A percentile compares a stretch with the other conserved stretches of the same genome.
Evolutionary conservation across 2,797 vertebrate species (phyloP).

Genomic region (Danio aesculapii): DNA sequence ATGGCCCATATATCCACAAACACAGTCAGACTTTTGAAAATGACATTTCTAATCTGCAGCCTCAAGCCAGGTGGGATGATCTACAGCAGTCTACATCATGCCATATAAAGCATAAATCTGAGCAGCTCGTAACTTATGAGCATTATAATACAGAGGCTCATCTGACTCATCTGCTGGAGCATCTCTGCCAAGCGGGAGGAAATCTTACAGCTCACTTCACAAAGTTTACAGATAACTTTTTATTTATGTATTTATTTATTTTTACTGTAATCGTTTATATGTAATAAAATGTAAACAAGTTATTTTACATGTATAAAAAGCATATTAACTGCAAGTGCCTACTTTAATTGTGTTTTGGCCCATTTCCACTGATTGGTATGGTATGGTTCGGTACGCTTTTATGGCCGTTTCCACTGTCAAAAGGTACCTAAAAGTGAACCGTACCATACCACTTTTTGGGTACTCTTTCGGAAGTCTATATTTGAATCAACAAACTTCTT

Average conservation of each 20-base stretch:
- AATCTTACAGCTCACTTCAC: not conserved
- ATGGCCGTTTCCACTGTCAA: too few relatives aligned
- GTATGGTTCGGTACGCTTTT: too few relatives aligned
- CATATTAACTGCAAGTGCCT: too few relatives aligned
- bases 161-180: conserved; percentile 21
- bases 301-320: too few relatives aligned
- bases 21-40: conserved; percentile 67
- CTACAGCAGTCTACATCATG: conserved; percentile 58
- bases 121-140: conserved; percentile 49
- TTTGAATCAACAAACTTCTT: too few relatives aligned
- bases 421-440: too few relatives aligned
- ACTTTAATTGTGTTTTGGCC: too few relatives aligned
- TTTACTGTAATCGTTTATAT: not conserved
- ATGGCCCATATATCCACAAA: conserved; percentile 64
- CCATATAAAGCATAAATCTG: conserved; percentile 55
- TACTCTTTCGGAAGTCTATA: too few relatives aligned
- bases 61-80: conserved; percentile 67
- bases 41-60: conserved; percentile 76
- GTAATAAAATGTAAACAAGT: too few relatives aligned
- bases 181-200: not conserved
- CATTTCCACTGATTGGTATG: too few relatives aligned
- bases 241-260: too few relatives aligned
- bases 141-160: conserved; percentile 29
- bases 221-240: not conserved
- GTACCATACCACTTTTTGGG: too few relatives aligned